phyloP scores from a whole-genome alignment of 1,140 invertebrate genomes.

The Protaetia brevitarsis region DNA sequence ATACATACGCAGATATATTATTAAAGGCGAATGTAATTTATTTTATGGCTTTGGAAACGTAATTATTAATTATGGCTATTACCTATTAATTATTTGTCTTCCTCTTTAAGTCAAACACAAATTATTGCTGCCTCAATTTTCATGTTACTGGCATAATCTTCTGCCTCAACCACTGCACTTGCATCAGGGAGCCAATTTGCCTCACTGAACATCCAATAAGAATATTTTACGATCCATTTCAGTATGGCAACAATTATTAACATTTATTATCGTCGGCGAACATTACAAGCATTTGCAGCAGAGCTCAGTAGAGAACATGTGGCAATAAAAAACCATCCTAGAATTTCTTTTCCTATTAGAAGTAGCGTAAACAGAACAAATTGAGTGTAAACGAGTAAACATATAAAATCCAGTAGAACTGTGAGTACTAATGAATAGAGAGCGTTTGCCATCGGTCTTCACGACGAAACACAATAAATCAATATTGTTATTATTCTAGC shows the following conservation, averaged over 20 bases:
- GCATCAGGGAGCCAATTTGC: too few species aligned
- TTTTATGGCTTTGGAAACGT: too few species aligned
- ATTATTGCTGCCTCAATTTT: too few species aligned
- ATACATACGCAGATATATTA: too few species aligned
- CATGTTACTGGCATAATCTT: too few species aligned
- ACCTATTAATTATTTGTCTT: too few species aligned
- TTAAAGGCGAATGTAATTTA: too few species aligned
- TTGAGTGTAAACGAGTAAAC: slow-evolving; percentile 5
- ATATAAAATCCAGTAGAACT: slow-evolving; percentile 8
- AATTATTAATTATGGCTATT: too few species aligned
- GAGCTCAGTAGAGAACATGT: not conserved
- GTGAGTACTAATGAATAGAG: not conserved
- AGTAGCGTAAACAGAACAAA: slow-evolving; percentile 3
- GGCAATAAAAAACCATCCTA: not conserved
- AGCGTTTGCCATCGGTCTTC: not conserved
- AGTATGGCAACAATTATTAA: not conserved
- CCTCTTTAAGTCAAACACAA: too few species aligned
- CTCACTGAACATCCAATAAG: too few species aligned
- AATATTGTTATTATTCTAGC: slow-evolving; percentile 4
- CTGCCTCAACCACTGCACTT: too few species aligned
- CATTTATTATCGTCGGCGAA: not conserved
- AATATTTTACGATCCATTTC: not conserved
- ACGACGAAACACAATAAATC: slow-evolving; percentile 1
- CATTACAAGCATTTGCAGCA: not conserved
- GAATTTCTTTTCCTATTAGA: slow-evolving; percentile 6